Percentiles rank a stretch among this genome's conserved stretches.
Conservation (phyloP, 2,797 vertebrate species). For the Neosalanx taihuensis region DNA sequence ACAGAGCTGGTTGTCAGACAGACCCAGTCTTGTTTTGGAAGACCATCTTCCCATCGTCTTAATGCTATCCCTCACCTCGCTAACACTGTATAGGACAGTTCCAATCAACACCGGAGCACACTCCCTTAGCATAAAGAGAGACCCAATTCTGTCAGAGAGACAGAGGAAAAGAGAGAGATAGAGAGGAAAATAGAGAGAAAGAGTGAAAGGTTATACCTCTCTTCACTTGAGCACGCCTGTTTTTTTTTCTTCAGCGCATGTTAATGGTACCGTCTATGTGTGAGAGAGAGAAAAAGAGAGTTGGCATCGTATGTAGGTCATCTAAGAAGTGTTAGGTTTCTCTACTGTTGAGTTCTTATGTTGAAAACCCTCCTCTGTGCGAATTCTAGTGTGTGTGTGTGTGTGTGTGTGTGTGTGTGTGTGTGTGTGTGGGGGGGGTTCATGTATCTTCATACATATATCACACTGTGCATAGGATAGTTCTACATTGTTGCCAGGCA, state of each 20-base stretch:
- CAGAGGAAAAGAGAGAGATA: constrained; percentile 3
- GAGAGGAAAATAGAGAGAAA: constrained; percentile 23
- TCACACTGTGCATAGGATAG: neutral
- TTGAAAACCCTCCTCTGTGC: constrained; percentile 17
- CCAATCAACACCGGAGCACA: constrained; percentile 32
- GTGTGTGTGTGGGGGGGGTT: neutral
- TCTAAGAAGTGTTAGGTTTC: constrained; percentile 28
- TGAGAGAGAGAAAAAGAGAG: neutral
- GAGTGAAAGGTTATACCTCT: constrained; percentile 14
- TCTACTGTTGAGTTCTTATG: constrained; percentile 16
- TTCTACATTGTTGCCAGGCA: neutral
- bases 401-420: constrained; percentile 1
- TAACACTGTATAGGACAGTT: constrained; percentile 37
- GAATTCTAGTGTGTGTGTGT: constrained; percentile 2
- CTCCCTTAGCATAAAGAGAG: constrained; percentile 31
- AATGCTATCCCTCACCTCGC: constrained; percentile 11
- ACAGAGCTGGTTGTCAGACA: constrained; percentile 37
- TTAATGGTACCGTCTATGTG: neutral
- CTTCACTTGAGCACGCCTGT: constrained; percentile 25
- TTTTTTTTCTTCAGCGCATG: constrained; percentile 17
- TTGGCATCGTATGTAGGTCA: constrained; percentile 37
- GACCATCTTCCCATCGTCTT: constrained; percentile 33
- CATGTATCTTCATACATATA: neutral
- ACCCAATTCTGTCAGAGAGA: constrained; percentile 29
- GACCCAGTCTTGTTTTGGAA: constrained; percentile 28